Percentiles rank a stretch among this genome's conserved stretches.
Evolutionary conservation across 2,888 invertebrate genomes (phyloP).

Genomic region (Ophraella communa): DNA sequence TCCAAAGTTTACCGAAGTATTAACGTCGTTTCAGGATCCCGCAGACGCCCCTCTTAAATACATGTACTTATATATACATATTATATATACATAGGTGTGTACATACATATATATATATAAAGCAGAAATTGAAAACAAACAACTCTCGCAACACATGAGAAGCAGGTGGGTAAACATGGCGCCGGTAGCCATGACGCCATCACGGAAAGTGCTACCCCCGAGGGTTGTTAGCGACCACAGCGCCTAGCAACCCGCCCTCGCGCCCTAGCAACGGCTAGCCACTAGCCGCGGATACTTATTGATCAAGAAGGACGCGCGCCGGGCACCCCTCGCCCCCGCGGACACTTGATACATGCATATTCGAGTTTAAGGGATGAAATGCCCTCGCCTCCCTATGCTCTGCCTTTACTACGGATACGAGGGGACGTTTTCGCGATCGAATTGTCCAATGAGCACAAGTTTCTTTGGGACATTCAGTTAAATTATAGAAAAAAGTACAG

Average conservation of each 20-base stretch:
- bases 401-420: not conserved
- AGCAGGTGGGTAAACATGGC: conserved; percentile 61
- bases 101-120: conserved; percentile 49
- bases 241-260: conserved; percentile 62
- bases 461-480: too few relatives aligned
- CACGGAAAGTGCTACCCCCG: conserved; percentile 59
- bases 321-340: conserved; percentile 39
- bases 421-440: not conserved
- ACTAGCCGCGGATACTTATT: conserved; percentile 64
- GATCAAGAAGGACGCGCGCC: conserved; percentile 55
- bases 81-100: not conserved
- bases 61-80: not conserved
- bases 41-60: not conserved
- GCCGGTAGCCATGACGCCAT: conserved; percentile 59
- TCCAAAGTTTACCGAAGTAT: conserved; percentile 13
- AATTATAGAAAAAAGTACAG: too few relatives aligned
- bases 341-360: conserved; percentile 52
- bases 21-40: not conserved
- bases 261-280: conserved; percentile 64
- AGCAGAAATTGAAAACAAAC: conserved; percentile 59
- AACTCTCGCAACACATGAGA: conserved; percentile 53
- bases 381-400: conserved; percentile 14
- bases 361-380: conserved; percentile 41
- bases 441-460: too few relatives aligned
- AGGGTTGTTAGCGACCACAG: conserved; percentile 63